Evolutionary conservation across 2,113 vertebrate genomes (phyloP).

Genomic region (Salvelinus fontinalis): DNA sequence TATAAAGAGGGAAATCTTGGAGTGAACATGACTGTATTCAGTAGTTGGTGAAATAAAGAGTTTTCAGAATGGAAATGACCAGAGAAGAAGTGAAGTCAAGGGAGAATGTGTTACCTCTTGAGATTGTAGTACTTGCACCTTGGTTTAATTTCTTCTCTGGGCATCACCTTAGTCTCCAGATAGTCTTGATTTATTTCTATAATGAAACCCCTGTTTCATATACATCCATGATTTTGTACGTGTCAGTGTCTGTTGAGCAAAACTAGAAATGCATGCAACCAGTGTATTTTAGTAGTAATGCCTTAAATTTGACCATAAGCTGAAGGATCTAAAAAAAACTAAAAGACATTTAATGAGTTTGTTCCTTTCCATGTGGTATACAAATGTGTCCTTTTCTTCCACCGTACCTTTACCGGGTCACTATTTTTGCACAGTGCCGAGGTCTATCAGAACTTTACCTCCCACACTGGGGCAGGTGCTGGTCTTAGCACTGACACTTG

Average conservation of each 20-base stretch:
- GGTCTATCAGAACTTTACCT: slow-evolving; percentile 59
- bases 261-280: slow-evolving; percentile 78
- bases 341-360: slow-evolving; percentile 60
- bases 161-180: slow-evolving; percentile 34
- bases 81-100: slow-evolving; percentile 29
- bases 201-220: slow-evolving; percentile 59
- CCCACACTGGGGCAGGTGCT: slow-evolving; percentile 54
- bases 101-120: slow-evolving; percentile 29
- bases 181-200: slow-evolving; percentile 64
- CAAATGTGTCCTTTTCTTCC: slow-evolving; percentile 72
- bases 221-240: slow-evolving; percentile 66
- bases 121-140: slow-evolving; percentile 31
- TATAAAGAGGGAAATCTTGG: slow-evolving; percentile 34
- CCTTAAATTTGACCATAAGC: slow-evolving; percentile 75
- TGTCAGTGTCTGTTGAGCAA: slow-evolving; percentile 38
- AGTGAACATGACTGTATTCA: slow-evolving; percentile 52
- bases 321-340: slow-evolving; percentile 62
- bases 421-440: slow-evolving; percentile 72
- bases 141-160: slow-evolving; percentile 8
- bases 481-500: slow-evolving; percentile 66
- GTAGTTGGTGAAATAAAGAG: slow-evolving; percentile 39
- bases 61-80: slow-evolving; percentile 49
- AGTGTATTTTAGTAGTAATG: slow-evolving; percentile 78
- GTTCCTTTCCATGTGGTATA: slow-evolving; percentile 74
- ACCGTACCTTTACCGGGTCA: slow-evolving; percentile 67